phyloP scores from a whole-genome alignment of 2,888 invertebrate species.

The Perizoma flavofasciatum region DNA sequence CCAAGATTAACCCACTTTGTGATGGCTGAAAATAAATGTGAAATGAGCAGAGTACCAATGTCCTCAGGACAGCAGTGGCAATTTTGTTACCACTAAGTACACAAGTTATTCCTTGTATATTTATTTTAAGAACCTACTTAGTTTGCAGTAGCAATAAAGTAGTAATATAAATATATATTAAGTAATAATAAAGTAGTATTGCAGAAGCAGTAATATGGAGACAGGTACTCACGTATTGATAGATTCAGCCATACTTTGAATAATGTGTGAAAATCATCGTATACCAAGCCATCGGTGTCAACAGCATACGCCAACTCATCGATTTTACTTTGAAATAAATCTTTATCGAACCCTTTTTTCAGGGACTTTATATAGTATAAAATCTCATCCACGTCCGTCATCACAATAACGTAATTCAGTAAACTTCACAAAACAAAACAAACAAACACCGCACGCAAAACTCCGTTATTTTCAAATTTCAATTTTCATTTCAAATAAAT shows the following conservation, averaged over 20 bases:
- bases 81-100: no score
- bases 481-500: not conserved
- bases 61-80: no score
- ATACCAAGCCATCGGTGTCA: constrained; percentile 61
- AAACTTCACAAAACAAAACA: not conserved
- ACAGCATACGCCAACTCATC: constrained; percentile 65
- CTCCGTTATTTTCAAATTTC: not conserved
- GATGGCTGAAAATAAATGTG: constrained; percentile 58
- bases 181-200: no score
- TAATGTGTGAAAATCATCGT: constrained; percentile 70
- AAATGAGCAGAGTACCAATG: no score
- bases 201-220: no score
- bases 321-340: constrained; percentile 70
- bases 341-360: constrained; percentile 74
- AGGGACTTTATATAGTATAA: constrained; percentile 71
- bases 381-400: constrained; percentile 72
- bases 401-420: constrained; percentile 30
- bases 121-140: no score
- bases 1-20: constrained; percentile 74
- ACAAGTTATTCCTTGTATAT: no score
- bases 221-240: constrained; percentile 68
- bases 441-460: not conserved
- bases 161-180: no score
- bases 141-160: no score
- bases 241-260: constrained; percentile 79